A percentile compares a stretch with the other conserved stretches of the same genome.
phyloP scores from a whole-genome alignment of 2,113 vertebrate species.

The Emydura subglobosa region DNA sequence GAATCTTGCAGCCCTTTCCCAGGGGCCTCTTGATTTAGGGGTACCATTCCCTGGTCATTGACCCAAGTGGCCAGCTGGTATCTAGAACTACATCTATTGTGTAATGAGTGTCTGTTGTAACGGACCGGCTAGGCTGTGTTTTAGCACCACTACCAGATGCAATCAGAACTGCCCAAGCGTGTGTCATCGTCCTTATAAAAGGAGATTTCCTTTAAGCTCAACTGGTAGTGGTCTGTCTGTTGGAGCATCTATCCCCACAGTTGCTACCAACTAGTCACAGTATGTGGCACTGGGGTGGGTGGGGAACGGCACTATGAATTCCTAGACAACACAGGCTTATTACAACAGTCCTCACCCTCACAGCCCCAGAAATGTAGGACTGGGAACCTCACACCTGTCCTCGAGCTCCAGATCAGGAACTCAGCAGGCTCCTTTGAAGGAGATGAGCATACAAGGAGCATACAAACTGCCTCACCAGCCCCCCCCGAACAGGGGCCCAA shows the following conservation, averaged over 20 bases:
- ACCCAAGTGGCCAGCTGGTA: not conserved
- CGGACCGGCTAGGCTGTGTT: not conserved
- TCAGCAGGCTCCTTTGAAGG: not conserved
- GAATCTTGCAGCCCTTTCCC: not conserved
- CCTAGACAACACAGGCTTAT: not conserved
- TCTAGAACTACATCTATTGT: not conserved
- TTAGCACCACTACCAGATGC: not conserved
- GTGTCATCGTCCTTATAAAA: not conserved
- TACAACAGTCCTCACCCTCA: not conserved
- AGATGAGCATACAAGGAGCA: not conserved
- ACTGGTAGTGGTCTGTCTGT: not conserved
- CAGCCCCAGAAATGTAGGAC: not conserved
- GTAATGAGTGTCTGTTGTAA: too few relatives aligned
- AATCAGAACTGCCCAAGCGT: not conserved
- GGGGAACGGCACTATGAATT: not conserved
- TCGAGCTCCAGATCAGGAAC: not conserved
- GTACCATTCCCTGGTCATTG: not conserved
- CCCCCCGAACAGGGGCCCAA: not conserved
- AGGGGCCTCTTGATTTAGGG: not conserved
- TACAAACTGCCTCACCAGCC: not conserved
- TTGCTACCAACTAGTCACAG: not conserved
- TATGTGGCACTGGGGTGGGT: not conserved
- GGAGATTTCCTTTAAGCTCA: not conserved
- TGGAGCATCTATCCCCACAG: not conserved
- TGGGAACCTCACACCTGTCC: not conserved